These are phyloP conservation scores for Eospalax fontanierii DNA, from an alignment of 2,797 vertebrate species.

Conservation along the genomic window DNA sequence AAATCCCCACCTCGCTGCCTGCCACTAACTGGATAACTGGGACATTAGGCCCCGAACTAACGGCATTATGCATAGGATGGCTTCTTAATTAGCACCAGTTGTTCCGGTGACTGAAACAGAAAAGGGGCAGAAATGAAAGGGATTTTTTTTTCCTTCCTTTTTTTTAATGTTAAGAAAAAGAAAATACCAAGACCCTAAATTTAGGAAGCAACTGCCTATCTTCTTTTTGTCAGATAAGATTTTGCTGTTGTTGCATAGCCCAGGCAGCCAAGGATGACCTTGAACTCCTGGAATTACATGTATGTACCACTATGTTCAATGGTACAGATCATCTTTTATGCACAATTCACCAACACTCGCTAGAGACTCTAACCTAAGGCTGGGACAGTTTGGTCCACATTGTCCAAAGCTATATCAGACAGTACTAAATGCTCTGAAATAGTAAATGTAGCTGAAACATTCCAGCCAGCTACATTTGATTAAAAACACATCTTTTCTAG, in stretches of 20 bases:
- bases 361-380: neutral
- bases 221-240: neutral
- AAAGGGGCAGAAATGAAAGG: neutral
- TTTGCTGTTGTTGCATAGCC: neutral
- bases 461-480: slow-evolving; percentile 9
- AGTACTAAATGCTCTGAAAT: slow-evolving; percentile 41
- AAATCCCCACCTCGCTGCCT: slow-evolving; percentile 54
- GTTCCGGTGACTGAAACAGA: neutral
- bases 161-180: slow-evolving; percentile 13
- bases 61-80: neutral
- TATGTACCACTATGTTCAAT: no score
- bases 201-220: slow-evolving; percentile 22
- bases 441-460: neutral
- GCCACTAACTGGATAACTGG: slow-evolving; percentile 56
- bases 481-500: slow-evolving; percentile 66
- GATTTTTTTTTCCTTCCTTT: neutral
- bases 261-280: neutral
- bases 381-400: neutral
- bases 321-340: neutral
- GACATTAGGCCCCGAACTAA: slow-evolving; percentile 48
- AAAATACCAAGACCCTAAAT: slow-evolving; percentile 28
- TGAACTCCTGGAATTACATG: neutral
- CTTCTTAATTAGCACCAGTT: slow-evolving; percentile 49
- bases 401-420: neutral
- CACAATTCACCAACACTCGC: neutral